phyloP scores from a whole-genome alignment of 2,113 vertebrate genomes.

The Ctenomys sociabilis region DNA sequence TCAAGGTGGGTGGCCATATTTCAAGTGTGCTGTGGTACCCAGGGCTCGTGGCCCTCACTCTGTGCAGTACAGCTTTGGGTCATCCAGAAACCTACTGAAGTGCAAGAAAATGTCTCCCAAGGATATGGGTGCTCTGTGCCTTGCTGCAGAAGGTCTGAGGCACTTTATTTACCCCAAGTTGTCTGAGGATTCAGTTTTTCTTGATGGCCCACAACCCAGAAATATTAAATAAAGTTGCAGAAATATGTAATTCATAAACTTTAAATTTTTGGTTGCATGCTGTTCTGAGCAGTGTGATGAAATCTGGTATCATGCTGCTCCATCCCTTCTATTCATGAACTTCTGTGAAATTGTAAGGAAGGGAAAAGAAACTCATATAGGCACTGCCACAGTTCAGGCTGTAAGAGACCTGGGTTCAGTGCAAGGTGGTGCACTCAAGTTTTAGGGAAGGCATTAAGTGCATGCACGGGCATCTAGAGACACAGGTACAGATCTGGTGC shows the following conservation, averaged over 20 bases:
- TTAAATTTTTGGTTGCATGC: background rate
- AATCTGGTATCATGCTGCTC: background rate
- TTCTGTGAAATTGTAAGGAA: background rate
- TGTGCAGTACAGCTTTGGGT: fast-evolving
- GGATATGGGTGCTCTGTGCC: background rate
- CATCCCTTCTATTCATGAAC: background rate
- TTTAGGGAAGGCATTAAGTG: background rate
- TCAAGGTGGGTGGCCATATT: background rate
- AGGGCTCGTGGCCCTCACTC: fast-evolving
- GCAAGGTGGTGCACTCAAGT: too few species aligned
- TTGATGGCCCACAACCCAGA: background rate
- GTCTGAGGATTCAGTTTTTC: background rate
- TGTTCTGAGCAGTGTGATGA: too few species aligned
- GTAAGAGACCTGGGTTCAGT: background rate
- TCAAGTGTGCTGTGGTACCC: background rate
- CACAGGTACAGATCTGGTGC: background rate
- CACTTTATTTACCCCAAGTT: background rate
- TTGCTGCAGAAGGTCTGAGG: fast-evolving
- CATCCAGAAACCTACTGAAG: fast-evolving
- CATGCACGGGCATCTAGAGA: fast-evolving
- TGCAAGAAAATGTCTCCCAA: fast-evolving
- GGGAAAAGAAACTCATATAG: background rate
- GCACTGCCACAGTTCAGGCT: background rate
- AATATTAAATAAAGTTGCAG: background rate
- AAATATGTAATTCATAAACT: background rate